Evolutionary conservation across 2,888 invertebrate species (phyloP).

Genomic region (Acanthopleura granulata): DNA sequence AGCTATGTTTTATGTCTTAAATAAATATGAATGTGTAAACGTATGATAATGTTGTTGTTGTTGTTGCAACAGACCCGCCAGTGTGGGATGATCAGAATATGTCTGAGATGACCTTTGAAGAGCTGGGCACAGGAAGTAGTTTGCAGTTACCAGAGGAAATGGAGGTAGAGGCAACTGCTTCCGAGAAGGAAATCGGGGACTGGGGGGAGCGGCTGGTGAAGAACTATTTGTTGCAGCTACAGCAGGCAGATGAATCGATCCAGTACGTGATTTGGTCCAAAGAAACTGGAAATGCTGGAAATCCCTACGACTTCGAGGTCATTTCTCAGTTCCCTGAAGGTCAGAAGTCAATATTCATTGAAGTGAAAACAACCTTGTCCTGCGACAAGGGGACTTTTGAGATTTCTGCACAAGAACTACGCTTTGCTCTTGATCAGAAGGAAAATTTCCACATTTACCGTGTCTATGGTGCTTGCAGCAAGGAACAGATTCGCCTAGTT

Average conservation of each 20-base stretch:
- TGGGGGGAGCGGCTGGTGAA: slow-evolving; percentile 64
- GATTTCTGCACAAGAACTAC: slow-evolving; percentile 60
- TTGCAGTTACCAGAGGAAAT: slow-evolving; percentile 29
- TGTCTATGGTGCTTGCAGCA: slow-evolving; percentile 60
- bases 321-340: slow-evolving; percentile 24
- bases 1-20: background rate
- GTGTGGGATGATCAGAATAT: slow-evolving; percentile 48
- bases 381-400: slow-evolving; percentile 60
- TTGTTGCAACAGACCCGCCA: slow-evolving; percentile 44
- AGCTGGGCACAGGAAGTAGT: slow-evolving; percentile 40
- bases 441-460: slow-evolving; percentile 62
- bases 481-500: slow-evolving; percentile 46
- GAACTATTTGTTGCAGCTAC: slow-evolving; percentile 51
- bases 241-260: slow-evolving; percentile 36
- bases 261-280: slow-evolving; percentile 54
- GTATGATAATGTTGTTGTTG: background rate
- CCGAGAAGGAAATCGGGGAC: slow-evolving; percentile 44
- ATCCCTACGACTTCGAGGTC: slow-evolving; percentile 63
- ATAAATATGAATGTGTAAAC: background rate
- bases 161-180: slow-evolving; percentile 28
- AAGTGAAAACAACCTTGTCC: slow-evolving; percentile 57
- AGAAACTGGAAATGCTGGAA: slow-evolving; percentile 44
- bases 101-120: slow-evolving; percentile 52
- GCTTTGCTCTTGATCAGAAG: slow-evolving; percentile 55
- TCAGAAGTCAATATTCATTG: slow-evolving; percentile 36